A percentile compares a stretch with the other conserved stretches of the same genome.
These are phyloP conservation scores for Euproctis similis DNA, from an alignment of 2,888 invertebrate species.

Conservation along the genomic window DNA sequence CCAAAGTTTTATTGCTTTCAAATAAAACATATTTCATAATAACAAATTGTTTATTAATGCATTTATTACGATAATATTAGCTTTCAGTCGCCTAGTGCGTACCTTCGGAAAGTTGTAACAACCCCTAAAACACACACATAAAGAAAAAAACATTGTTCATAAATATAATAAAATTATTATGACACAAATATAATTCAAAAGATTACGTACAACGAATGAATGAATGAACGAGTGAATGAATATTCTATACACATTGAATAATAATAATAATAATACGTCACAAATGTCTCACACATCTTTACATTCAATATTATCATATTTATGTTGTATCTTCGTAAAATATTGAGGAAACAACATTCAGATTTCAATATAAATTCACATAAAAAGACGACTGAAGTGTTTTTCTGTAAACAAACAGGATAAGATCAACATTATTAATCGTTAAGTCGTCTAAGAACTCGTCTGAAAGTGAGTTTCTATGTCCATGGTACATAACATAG, in stretches of 20 bases:
- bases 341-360: conserved; percentile 4
- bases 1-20: too few relatives aligned
- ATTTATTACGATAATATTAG: conserved; percentile 74
- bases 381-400: too few relatives aligned
- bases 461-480: too few relatives aligned
- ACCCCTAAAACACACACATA: conserved; percentile 45
- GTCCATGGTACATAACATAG: too few relatives aligned
- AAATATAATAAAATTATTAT: too few relatives aligned
- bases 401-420: conserved; percentile 7
- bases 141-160: conserved; percentile 26
- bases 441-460: too few relatives aligned
- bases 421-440: too few relatives aligned
- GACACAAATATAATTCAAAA: conserved; percentile 28
- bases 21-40: too few relatives aligned
- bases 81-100: conserved; percentile 76
- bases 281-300: background rate
- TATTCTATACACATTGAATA: conserved; percentile 11
- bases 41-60: conserved; percentile 74
- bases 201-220: conserved; percentile 27
- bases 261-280: conserved; percentile 4
- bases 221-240: too few relatives aligned
- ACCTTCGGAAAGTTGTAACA: conserved; percentile 75
- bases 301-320: background rate
- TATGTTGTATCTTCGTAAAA: background rate
- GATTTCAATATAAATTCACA: conserved; percentile 8